These are phyloP conservation scores for Hermodice carunculata DNA, from an alignment of 2,888 invertebrate genomes.

Conservation along the genomic window DNA sequence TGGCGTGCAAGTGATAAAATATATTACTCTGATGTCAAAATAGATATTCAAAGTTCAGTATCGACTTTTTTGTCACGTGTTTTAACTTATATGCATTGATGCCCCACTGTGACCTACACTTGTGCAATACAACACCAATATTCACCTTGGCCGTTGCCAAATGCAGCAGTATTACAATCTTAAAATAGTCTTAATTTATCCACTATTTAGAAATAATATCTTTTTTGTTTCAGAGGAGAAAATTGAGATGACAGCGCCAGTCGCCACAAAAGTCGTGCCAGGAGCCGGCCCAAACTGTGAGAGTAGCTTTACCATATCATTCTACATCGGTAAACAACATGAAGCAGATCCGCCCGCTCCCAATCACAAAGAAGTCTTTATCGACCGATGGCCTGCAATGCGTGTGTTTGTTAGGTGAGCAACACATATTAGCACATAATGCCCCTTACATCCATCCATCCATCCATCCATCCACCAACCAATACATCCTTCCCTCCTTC, in stretches of 20 bases:
- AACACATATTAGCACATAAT: too few species aligned
- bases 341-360: constrained; percentile 43
- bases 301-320: constrained; percentile 55
- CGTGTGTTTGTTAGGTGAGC: constrained; percentile 50
- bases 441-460: too few species aligned
- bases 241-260: constrained; percentile 58
- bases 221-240: constrained; percentile 42
- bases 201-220: not conserved
- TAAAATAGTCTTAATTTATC: not conserved
- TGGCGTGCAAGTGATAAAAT: too few species aligned
- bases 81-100: too few species aligned
- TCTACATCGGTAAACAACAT: constrained; percentile 45
- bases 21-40: too few species aligned
- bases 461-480: too few species aligned
- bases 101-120: too few species aligned
- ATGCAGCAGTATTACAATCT: not conserved
- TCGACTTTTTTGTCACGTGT: too few species aligned
- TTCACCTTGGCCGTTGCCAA: not conserved
- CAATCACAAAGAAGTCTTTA: constrained; percentile 37
- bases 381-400: constrained; percentile 32
- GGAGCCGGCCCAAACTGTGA: constrained; percentile 55
- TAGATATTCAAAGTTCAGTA: too few species aligned
- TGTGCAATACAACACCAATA: too few species aligned
- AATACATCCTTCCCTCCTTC: too few species aligned
- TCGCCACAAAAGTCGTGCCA: constrained; percentile 45